These are phyloP conservation scores for Percopsis transmontana DNA, from an alignment of 2,113 vertebrate genomes.

Conservation along the genomic window DNA sequence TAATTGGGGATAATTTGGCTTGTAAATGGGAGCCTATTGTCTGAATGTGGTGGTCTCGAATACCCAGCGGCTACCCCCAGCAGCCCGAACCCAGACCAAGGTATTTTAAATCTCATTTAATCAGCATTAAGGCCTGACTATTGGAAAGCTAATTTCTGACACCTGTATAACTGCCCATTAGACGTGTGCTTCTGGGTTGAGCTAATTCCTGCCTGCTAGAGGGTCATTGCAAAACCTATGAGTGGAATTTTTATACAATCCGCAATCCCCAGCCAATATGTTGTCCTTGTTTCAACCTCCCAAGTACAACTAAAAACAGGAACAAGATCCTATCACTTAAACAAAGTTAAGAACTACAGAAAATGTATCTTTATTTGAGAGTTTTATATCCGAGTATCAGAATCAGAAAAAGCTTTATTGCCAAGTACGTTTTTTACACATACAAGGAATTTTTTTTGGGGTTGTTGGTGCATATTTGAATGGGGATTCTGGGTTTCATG, in stretches of 20 bases:
- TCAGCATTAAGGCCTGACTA: conserved; percentile 34
- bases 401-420: too few relatives aligned
- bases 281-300: conserved; percentile 1
- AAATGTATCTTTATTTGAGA: conserved; percentile 28
- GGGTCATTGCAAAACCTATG: conserved; percentile 12
- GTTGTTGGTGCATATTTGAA: conserved; percentile 5
- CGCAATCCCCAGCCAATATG: not conserved
- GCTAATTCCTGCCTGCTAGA: not conserved
- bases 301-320: not conserved
- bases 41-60: conserved; percentile 34
- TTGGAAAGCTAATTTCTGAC: conserved; percentile 8
- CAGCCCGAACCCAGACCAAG: conserved; percentile 22
- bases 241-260: not conserved
- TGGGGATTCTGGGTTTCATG: conserved; percentile 28
- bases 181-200: conserved; percentile 9
- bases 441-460: too few relatives aligned
- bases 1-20: conserved; percentile 55
- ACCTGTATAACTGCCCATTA: conserved; percentile 25
- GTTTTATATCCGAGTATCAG: too few relatives aligned
- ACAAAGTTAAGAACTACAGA: conserved; percentile 3
- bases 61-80: conserved; percentile 37
- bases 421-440: too few relatives aligned
- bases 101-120: conserved; percentile 50
- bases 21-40: conserved; percentile 26
- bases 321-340: not conserved